Percentiles rank a stretch among this genome's conserved stretches.
Evolutionary conservation across 1,140 invertebrate species (phyloP).

Genomic region (Nebria ingens): DNA sequence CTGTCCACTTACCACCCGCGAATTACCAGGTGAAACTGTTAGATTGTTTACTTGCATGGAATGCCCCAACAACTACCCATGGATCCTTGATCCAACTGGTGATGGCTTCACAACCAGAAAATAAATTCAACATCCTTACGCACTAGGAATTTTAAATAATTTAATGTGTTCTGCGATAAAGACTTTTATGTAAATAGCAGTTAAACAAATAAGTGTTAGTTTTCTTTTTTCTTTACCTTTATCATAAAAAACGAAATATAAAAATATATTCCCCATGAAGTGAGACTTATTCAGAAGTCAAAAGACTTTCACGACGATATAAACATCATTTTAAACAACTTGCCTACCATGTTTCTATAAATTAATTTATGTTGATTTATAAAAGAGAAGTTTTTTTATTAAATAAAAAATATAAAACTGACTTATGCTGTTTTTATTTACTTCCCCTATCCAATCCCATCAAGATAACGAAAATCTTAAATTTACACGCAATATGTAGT

Average conservation of each 20-base stretch:
- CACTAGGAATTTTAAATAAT: neutral
- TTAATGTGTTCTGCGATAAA: constrained; percentile 8
- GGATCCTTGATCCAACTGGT: constrained; percentile 89
- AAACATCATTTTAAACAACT: neutral
- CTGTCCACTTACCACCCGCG: constrained; percentile 78
- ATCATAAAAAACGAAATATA: neutral
- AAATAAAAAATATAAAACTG: constrained; percentile 4
- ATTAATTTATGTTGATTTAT: neutral
- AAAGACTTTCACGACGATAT: neutral
- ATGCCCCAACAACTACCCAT: constrained; percentile 91
- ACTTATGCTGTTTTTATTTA: neutral
- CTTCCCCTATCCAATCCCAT: too few species aligned
- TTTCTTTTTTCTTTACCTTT: neutral
- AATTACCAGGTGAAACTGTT: constrained; percentile 84
- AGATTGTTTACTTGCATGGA: constrained; percentile 91
- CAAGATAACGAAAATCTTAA: too few species aligned
- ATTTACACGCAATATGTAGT: too few species aligned
- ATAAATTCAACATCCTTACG: constrained; percentile 26
- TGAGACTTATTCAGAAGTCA: neutral
- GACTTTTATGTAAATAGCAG: constrained; percentile 7
- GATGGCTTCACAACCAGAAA: constrained; percentile 80
- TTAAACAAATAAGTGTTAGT: constrained; percentile 1
- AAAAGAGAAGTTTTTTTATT: neutral
- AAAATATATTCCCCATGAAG: neutral
- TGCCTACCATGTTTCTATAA: neutral